Evolutionary conservation across 35 echinoderm and acorn worm species (phyloP).

Genomic region (Chiridota heheva): DNA sequence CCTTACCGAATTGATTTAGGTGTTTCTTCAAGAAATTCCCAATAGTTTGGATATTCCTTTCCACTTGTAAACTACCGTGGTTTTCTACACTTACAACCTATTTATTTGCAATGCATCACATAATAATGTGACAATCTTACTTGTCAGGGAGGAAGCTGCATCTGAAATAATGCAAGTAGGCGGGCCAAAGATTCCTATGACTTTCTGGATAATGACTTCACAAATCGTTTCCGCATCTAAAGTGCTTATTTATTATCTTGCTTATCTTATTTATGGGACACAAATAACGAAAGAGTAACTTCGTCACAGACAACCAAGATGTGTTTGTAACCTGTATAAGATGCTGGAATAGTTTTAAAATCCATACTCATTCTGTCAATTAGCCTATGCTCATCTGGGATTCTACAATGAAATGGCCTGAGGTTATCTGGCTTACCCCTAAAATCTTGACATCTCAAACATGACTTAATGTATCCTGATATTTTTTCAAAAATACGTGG

Average conservation of each 20-base stretch:
- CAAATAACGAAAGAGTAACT: slow-evolving; percentile 50
- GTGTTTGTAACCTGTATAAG: no score
- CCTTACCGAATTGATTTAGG: slow-evolving; percentile 20
- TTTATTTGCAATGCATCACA: slow-evolving; percentile 24
- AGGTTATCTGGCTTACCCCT: background rate
- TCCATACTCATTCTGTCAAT: slow-evolving; percentile 36
- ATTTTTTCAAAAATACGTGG: slow-evolving; percentile 21
- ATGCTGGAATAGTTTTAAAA: no score
- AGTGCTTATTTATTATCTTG: no score
- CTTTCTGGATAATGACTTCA: slow-evolving; percentile 17
- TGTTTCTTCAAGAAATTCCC: slow-evolving; percentile 17
- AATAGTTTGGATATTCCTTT: slow-evolving; percentile 26
- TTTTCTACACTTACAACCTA: slow-evolving; percentile 27
- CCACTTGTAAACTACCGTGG: slow-evolving; percentile 35
- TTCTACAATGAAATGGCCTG: slow-evolving; percentile 15
- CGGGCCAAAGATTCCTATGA: slow-evolving; percentile 23
- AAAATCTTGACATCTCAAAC: slow-evolving; percentile 25
- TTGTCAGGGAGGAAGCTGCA: slow-evolving; percentile 5
- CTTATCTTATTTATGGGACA: slow-evolving; percentile 28
- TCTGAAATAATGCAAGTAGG: slow-evolving; percentile 19
- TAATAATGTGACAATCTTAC: background rate
- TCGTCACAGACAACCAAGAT: slow-evolving; percentile 26
- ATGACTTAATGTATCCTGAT: slow-evolving; percentile 8
- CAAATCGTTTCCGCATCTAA: slow-evolving; percentile 37
- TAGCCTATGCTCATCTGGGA: slow-evolving; percentile 23